Percentiles rank a stretch among this genome's conserved stretches.
Evolutionary conservation across 2,113 vertebrate genomes (phyloP).

Genomic region (Mellivora capensis): DNA sequence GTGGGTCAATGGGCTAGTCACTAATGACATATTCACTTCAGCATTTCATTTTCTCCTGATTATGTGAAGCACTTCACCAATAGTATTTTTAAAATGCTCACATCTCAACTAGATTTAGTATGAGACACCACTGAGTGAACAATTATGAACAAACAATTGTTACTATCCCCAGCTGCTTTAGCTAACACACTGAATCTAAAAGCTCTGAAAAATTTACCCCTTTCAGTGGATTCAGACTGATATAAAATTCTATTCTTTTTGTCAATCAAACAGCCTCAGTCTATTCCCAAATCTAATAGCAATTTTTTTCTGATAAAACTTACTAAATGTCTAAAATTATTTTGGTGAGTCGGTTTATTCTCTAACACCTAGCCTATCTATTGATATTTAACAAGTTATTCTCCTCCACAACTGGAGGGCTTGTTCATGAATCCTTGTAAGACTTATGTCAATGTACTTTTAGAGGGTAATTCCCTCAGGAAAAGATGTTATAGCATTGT

Average conservation of each 20-base stretch:
- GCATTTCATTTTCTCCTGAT: background rate
- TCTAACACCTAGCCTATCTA: background rate
- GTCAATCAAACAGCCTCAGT: background rate
- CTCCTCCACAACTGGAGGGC: accelerated
- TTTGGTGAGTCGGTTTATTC: background rate
- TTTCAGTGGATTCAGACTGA: background rate
- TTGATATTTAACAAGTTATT: background rate
- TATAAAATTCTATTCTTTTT: background rate
- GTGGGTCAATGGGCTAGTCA: background rate
- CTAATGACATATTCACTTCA: background rate
- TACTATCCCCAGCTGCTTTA: background rate
- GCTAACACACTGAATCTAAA: background rate
- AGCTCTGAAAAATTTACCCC: background rate
- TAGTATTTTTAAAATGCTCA: background rate
- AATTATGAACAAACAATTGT: conserved; percentile 16
- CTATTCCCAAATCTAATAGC: background rate
- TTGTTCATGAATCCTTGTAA: background rate
- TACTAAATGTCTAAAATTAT: background rate
- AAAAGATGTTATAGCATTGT: background rate
- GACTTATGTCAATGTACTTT: background rate
- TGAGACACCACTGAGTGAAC: background rate
- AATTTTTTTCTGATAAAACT: background rate
- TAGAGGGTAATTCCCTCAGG: background rate
- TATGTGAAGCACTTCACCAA: background rate
- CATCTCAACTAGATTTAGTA: background rate